Evolutionary conservation across 2,888 invertebrate species (phyloP).

Genomic region (Biston betularia): DNA sequence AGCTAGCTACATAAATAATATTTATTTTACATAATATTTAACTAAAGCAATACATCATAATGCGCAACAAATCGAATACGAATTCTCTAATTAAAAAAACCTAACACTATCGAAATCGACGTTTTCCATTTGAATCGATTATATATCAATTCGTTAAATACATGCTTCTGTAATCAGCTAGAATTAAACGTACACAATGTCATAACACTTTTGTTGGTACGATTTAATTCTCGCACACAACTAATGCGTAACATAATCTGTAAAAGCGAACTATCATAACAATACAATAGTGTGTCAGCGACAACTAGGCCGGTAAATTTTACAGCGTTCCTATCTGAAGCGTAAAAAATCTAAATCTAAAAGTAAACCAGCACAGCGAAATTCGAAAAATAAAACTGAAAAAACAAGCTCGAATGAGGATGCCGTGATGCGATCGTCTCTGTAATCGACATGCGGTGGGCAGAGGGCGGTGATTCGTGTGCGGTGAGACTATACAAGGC

Average conservation of each 20-base stretch:
- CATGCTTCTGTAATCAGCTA: slow-evolving; percentile 43
- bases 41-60: slow-evolving; percentile 33
- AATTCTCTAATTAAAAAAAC: slow-evolving; percentile 26
- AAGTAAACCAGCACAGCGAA: slow-evolving; percentile 73
- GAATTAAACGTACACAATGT: slow-evolving; percentile 44
- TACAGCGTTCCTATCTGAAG: slow-evolving; percentile 68
- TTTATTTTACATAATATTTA: slow-evolving; percentile 22
- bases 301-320: slow-evolving; percentile 61
- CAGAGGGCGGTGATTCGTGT: slow-evolving; percentile 38
- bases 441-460: slow-evolving; percentile 52
- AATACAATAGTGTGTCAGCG: slow-evolving; percentile 59
- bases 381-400: slow-evolving; percentile 60
- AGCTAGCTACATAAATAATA: slow-evolving; percentile 32
- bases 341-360: slow-evolving; percentile 65
- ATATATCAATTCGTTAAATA: slow-evolving; percentile 22
- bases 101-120: slow-evolving; percentile 34
- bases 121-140: slow-evolving; percentile 21
- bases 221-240: slow-evolving; percentile 53
- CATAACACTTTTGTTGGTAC: slow-evolving; percentile 46
- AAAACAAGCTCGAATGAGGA: slow-evolving; percentile 75
- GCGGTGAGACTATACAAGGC: slow-evolving; percentile 55
- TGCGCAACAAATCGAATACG: slow-evolving; percentile 22
- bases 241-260: slow-evolving; percentile 45
- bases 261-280: slow-evolving; percentile 54
- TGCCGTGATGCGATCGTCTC: slow-evolving; percentile 53